Base-by-base conservation (phyloP, 2,797 vertebrate genomes). In the Delichon dasypus region DNA sequence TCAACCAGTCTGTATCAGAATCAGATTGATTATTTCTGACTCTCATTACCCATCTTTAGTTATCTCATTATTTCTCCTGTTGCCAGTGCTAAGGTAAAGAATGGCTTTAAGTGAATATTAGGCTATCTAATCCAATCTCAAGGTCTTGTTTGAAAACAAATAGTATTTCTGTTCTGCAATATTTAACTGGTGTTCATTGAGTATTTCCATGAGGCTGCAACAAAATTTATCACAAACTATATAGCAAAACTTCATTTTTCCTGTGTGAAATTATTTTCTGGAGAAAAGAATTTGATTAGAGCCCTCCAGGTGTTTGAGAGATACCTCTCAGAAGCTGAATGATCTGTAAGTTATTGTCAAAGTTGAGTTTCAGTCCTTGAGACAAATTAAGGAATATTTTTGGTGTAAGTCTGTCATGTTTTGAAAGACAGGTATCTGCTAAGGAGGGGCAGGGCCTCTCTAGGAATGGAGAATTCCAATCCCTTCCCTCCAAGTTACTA, bases 121-220 rank as follows among this genome's bases (percentile, higher is more conserved):
- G 2, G 9, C 13, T 66, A 47, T 38, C 16, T 54, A 14, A 51
- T n/a, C 26, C 40, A 58, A 12, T 4, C 13, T 58, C 10, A 36
- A 78, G 27, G 3, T 61, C 9, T 47, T 79, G 3, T 34, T 90
- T 60, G n/a, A 42, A 88, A 79, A 76, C 3, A 9, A 51, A 32
- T 11, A n/a, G 10, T 4, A 19, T 51, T 50, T n/a, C 2, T 47
- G 18, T 66, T 87, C 32, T 67, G 29, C 10, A 53, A 2, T 48
- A 50, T 16, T 74, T 82, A 51, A n/a, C 13, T 55, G 9, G 3
- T 50, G 42, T 16, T 81, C 8, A 16, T 34, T 1, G 85, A 66
- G n/a, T 26, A 14, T 9, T 76, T 15, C 14, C 13, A 53, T 0
- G 0, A 36, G 29, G 1, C 7, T 38, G 23, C 26, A 78, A 64